A percentile compares a stretch with the other conserved stretches of the same genome.
Conservation (phyloP, 2,888 invertebrate genomes). For the Pocota personata region DNA sequence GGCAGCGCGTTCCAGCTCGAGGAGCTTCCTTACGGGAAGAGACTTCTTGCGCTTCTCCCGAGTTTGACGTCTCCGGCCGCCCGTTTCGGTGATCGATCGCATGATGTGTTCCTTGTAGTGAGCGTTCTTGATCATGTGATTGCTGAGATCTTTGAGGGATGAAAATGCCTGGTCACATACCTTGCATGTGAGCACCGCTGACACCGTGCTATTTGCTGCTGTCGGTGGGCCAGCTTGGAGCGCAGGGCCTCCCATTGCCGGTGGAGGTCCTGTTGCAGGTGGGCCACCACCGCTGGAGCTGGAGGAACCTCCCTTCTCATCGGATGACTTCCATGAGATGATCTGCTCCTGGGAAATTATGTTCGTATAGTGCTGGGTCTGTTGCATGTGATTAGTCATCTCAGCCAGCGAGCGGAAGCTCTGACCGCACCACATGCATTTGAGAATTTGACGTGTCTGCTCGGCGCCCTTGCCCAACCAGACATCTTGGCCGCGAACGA, state of each 20-base stretch:
- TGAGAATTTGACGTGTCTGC: constrained; percentile 97
- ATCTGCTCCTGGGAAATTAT: constrained; percentile 99
- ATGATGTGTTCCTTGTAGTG: constrained; percentile 98
- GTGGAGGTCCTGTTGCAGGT: constrained; percentile 27
- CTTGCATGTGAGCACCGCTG: constrained; percentile 97
- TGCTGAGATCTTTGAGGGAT: constrained; percentile 96
- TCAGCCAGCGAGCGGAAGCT: constrained; percentile 98
- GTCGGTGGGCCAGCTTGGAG: constrained; percentile 74
- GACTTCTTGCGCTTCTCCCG: constrained; percentile 97
- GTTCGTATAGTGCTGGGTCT: constrained; percentile 98
- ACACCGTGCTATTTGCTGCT: constrained; percentile 88
- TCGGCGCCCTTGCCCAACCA: constrained; percentile 99
- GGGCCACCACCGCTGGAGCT: constrained; percentile 78
- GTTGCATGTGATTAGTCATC: constrained; percentile 99
- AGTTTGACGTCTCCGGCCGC: constrained; percentile 91
- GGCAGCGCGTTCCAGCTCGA: constrained; percentile 92
- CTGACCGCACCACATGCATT: constrained; percentile 99
- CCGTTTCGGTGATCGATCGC: constrained; percentile 94
- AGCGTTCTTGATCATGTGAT: constrained; percentile 98
- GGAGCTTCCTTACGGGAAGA: constrained; percentile 93
- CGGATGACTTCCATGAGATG: constrained; percentile 96
- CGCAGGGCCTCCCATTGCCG: constrained; percentile 70
- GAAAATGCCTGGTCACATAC: constrained; percentile 98
- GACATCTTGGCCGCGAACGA: constrained; percentile 98
- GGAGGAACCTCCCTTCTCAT: constrained; percentile 85